Percentiles rank a stretch among this genome's conserved stretches.
Evolutionary conservation across 2,797 vertebrate genomes (phyloP).

Genomic region (Tragelaphus oryx): DNA sequence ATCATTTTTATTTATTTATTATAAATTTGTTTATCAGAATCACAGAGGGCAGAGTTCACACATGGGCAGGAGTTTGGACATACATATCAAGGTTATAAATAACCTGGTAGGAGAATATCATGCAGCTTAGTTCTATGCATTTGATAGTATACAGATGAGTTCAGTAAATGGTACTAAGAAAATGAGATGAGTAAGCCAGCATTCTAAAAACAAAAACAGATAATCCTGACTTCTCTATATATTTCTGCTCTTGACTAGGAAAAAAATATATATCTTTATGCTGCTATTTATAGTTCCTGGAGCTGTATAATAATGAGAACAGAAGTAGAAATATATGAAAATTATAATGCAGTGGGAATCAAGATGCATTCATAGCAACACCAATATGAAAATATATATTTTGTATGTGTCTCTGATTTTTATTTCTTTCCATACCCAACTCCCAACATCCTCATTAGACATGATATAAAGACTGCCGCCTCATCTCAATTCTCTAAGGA

Average conservation of each 20-base stretch:
- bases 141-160: not conserved
- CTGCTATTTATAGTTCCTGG: not conserved
- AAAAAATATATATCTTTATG: not conserved
- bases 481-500: not conserved
- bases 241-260: not conserved
- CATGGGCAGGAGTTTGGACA: not conserved
- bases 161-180: not conserved
- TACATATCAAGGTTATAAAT: not conserved
- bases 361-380: not conserved
- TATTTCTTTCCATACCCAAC: not conserved
- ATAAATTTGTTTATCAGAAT: not conserved
- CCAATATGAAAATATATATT: not conserved
- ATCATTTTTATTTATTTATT: conserved; percentile 42
- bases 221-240: not conserved
- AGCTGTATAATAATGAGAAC: not conserved
- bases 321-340: conserved; percentile 18
- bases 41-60: conserved; percentile 18
- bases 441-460: not conserved
- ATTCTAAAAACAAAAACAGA: not conserved
- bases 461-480: not conserved
- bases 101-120: not conserved
- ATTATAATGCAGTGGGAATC: not conserved
- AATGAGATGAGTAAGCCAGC: not conserved
- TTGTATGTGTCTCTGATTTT: not conserved
- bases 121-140: not conserved